phyloP scores from a whole-genome alignment of 2,888 invertebrate genomes.

The Rhagonycha fulva region DNA sequence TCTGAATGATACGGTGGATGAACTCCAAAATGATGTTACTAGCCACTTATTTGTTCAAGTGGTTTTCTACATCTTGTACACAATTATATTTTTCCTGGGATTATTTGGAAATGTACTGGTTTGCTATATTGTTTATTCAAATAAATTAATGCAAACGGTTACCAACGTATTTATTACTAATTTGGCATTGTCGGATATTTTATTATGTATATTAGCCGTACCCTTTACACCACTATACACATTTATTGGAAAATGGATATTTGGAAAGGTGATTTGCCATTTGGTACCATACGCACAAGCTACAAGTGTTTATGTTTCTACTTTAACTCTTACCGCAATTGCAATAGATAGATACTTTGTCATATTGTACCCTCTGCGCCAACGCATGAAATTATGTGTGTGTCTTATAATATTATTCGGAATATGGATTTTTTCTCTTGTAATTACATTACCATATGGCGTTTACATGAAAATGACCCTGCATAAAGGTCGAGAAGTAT shows the following conservation, averaged over 20 bases:
- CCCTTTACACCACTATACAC: constrained; percentile 89
- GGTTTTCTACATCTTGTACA: constrained; percentile 73
- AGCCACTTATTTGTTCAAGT: constrained; percentile 67
- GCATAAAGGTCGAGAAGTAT: constrained; percentile 61
- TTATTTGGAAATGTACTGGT: constrained; percentile 82
- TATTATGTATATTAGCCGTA: constrained; percentile 82
- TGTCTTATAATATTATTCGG: constrained; percentile 77
- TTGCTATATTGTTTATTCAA: constrained; percentile 82
- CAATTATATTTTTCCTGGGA: constrained; percentile 79
- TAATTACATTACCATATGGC: constrained; percentile 84
- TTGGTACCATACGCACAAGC: constrained; percentile 86
- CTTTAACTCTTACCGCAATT: constrained; percentile 88
- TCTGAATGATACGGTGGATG: constrained; percentile 31
- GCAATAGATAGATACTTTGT: constrained; percentile 91
- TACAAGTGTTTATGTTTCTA: constrained; percentile 87
- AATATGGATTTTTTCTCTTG: constrained; percentile 81
- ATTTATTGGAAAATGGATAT: constrained; percentile 82
- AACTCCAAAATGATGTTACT: constrained; percentile 46
- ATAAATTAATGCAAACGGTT: constrained; percentile 88
- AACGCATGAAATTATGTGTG: constrained; percentile 77
- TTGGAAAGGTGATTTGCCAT: constrained; percentile 81
- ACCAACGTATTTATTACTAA: constrained; percentile 92
- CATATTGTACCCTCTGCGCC: constrained; percentile 85
- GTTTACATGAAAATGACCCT: constrained; percentile 72
- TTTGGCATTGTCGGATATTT: constrained; percentile 83